A percentile compares a stretch with the other conserved stretches of the same genome.
Evolutionary conservation across 2,113 vertebrate genomes (phyloP).

Genomic region (Turdus rufiventris): DNA sequence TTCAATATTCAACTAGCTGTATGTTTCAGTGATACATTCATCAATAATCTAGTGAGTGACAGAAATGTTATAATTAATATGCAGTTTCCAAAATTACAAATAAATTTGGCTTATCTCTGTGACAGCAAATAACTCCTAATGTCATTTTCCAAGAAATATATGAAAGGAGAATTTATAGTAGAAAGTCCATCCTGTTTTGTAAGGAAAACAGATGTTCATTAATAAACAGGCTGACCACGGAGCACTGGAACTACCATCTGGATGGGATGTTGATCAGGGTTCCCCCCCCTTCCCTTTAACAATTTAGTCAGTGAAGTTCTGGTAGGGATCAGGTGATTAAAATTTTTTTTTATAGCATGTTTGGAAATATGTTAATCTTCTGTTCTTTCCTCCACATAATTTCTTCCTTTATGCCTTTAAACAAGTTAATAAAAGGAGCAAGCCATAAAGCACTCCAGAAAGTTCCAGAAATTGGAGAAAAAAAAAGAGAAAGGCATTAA

Average conservation of each 20-base stretch:
- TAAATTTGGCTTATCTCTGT: background rate
- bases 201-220: slow-evolving; percentile 70
- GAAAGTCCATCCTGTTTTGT: slow-evolving; percentile 52
- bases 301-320: slow-evolving; percentile 46
- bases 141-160: slow-evolving; percentile 35
- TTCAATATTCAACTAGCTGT: background rate
- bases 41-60: background rate
- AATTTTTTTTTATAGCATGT: background rate
- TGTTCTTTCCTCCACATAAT: background rate
- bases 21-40: background rate
- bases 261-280: background rate
- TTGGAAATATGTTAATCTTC: slow-evolving; percentile 22
- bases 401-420: background rate
- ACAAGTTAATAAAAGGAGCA: background rate
- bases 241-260: slow-evolving; percentile 29
- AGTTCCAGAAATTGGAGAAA: background rate
- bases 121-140: background rate
- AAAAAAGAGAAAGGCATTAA: background rate
- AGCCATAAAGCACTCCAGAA: background rate
- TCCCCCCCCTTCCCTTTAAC: background rate
- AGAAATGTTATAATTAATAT: slow-evolving; percentile 19
- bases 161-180: slow-evolving; percentile 49
- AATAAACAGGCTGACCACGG: slow-evolving; percentile 63
- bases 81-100: slow-evolving; percentile 23
- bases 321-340: slow-evolving; percentile 7